Base-by-base conservation (phyloP, 2,888 invertebrate genomes). In the Philaethria dido region DNA sequence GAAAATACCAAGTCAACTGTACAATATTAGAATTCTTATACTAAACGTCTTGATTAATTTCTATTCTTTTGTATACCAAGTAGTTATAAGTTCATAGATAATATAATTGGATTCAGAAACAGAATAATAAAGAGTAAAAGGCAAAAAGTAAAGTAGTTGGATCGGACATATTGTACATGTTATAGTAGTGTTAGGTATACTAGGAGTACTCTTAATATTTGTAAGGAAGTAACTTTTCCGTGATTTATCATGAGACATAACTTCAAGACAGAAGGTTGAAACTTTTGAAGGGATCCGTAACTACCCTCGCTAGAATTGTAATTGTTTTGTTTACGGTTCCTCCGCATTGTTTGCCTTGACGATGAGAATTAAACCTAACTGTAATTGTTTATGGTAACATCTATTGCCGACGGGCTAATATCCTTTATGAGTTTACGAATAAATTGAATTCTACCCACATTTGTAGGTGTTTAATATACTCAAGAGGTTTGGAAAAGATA, bases 241-340 rank as follows among this genome's bases (percentile, higher is more conserved):
- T 69, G 66, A 71, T 71, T 69, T 69, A 71, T 71, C 69, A 71
- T 64, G 62, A 66, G 62, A 64, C 64, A 69, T 66, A 69, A 59
- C 66, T 71, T 64, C 52, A 69, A 69, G 66, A 64, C 69, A 66
- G 69, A 71, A 69, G 71, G 69, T 71, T 64, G 69, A 66, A 73
- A 74, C 79, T 86, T 85, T 80, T 77, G 80, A 83, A 79, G 80
- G 80, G 79, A 80, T 80, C 78, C 75, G 81, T 81, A 82, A 81
- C 80, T 82, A 82, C 81, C 78, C 77, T 78, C 79, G 74, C 74
- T 81, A 77, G 77, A 77, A 79, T 77, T 81, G 80, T 86, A 85
- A 87, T 84, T 84, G 82, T 86, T 87, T 84, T 84, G 87, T 88
- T 85, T 83, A 86, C 80, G 78, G 78, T 71, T 74, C 78, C 74